These are phyloP conservation scores for Drosophila micromelanica DNA, from an alignment of 1,140 invertebrate species.

Conservation along the genomic window DNA sequence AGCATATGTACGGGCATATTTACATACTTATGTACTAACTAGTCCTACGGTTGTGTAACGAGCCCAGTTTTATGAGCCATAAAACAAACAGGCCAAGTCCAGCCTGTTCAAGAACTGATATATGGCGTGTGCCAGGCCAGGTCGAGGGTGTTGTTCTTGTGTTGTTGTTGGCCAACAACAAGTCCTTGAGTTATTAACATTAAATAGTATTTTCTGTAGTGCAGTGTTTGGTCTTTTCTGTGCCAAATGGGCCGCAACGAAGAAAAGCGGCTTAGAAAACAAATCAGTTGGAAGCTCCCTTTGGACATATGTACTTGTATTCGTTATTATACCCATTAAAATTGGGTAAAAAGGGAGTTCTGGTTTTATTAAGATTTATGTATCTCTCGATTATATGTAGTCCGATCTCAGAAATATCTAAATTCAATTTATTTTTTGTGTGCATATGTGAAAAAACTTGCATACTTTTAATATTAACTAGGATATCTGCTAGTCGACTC, in stretches of 20 bases:
- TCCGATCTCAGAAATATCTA: no score
- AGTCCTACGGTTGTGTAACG: slow-evolving; percentile 43
- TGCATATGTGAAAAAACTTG: no score
- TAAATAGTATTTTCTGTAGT: slow-evolving; percentile 51
- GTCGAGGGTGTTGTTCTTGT: background rate
- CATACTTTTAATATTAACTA: no score
- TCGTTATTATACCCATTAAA: no score
- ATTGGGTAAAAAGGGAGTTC: no score
- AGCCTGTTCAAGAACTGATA: slow-evolving; percentile 15
- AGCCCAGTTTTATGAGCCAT: slow-evolving; percentile 73
- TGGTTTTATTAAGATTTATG: no score
- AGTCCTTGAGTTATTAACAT: slow-evolving; percentile 77
- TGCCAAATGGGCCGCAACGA: slow-evolving; percentile 69
- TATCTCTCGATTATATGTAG: no score
- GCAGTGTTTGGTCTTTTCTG: slow-evolving; percentile 23
- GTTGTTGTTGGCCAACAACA: slow-evolving; percentile 24
- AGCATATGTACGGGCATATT: slow-evolving; percentile 28
- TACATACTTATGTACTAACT: slow-evolving; percentile 34
- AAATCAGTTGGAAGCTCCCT: slow-evolving; percentile 65
- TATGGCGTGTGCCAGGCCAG: slow-evolving; percentile 18
- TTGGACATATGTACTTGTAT: background rate
- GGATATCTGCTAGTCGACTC: no score
- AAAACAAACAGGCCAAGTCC: slow-evolving; percentile 57
- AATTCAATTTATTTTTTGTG: no score
- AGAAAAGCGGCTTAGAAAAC: slow-evolving; percentile 44